These are phyloP conservation scores for Colistium nudipinnis DNA, from an alignment of 2,113 vertebrate genomes.

Conservation along the genomic window DNA sequence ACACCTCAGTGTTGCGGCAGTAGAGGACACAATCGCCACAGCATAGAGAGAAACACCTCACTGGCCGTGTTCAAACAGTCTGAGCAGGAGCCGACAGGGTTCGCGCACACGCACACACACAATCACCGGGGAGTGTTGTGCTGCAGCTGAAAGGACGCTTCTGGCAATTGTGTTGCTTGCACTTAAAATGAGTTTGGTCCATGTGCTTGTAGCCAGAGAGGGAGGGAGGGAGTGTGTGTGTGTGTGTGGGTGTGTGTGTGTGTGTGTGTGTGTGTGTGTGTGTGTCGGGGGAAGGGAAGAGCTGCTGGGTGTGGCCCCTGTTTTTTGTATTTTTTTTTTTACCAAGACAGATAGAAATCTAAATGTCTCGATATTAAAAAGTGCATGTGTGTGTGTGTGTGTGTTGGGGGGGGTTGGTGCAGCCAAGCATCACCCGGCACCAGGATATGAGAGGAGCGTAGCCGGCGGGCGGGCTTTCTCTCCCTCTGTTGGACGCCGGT, in stretches of 20 bases:
- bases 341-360: constrained; percentile 43
- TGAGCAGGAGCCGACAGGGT: constrained; percentile 41
- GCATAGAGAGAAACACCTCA: constrained; percentile 57
- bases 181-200: constrained; percentile 57
- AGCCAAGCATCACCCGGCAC: constrained; percentile 61
- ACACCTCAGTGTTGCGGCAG: constrained; percentile 52
- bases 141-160: constrained; percentile 50
- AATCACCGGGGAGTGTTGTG: constrained; percentile 40
- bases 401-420: constrained; percentile 20
- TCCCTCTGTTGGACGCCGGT: constrained; percentile 50
- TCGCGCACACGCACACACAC: constrained; percentile 32
- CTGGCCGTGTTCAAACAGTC: constrained; percentile 47
- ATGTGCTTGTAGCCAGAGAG: constrained; percentile 20
- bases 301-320: constrained; percentile 66
- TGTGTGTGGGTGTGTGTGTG: constrained; percentile 17
- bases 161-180: constrained; percentile 59
- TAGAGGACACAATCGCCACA: constrained; percentile 52
- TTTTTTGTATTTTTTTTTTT: constrained; percentile 36
- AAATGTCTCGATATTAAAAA: constrained; percentile 55
- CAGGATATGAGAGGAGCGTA: constrained; percentile 37
- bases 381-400: no score
- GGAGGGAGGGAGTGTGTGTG: constrained; percentile 22
- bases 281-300: constrained; percentile 56
- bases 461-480: constrained; percentile 53
- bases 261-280: constrained; percentile 23